Conservation (phyloP, 2,113 vertebrate species). For the Numenius arquata region DNA sequence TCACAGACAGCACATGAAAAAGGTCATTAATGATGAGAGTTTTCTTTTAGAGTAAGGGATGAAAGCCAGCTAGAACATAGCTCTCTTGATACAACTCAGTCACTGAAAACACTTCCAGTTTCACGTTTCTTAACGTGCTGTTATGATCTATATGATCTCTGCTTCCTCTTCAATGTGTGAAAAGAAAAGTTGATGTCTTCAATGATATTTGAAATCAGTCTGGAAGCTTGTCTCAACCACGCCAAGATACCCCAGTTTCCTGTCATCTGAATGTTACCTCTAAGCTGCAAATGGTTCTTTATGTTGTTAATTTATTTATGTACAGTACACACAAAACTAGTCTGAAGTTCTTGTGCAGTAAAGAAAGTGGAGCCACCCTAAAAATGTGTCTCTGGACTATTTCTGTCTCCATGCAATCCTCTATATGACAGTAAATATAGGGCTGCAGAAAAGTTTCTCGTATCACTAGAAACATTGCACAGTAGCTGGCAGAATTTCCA, state of each 20-base stretch:
- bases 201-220: background rate
- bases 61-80: background rate
- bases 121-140: background rate
- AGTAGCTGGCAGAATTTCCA: background rate
- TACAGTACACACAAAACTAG: background rate
- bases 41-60: background rate
- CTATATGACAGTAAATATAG: background rate
- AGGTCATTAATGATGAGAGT: background rate
- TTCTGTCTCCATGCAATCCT: background rate
- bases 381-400: background rate
- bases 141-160: background rate
- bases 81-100: background rate
- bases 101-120: background rate
- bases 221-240: background rate
- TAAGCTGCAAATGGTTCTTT: background rate
- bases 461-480: fast-evolving
- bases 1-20: background rate
- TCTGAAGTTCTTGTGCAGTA: background rate
- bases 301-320: background rate
- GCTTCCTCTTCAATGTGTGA: background rate
- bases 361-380: background rate
- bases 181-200: background rate
- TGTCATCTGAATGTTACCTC: background rate
- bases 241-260: fast-evolving
- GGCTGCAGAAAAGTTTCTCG: background rate